A percentile compares a stretch with the other conserved stretches of the same genome.
Evolutionary conservation across 2,888 invertebrate species (phyloP).

Genomic region (Lucinisca nassula): DNA sequence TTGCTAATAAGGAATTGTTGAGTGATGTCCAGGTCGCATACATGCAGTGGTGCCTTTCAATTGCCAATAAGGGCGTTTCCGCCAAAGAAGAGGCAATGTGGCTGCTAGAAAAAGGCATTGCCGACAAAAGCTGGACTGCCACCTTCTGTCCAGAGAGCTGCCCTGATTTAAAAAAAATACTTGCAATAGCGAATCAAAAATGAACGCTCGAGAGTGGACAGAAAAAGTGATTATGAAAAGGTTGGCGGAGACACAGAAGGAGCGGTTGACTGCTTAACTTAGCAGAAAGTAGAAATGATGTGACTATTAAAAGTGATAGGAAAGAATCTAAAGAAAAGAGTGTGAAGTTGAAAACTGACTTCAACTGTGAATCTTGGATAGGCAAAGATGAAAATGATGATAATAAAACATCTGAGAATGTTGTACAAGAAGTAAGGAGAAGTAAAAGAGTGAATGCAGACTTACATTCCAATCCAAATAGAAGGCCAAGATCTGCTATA

Average conservation of each 20-base stretch:
- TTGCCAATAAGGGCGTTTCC: neutral
- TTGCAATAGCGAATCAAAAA: neutral
- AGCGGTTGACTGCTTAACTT: neutral
- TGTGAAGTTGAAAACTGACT: too few species aligned
- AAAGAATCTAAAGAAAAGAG: too few species aligned
- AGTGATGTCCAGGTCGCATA: neutral
- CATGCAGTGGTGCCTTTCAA: neutral
- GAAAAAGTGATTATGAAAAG: neutral
- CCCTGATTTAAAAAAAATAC: neutral
- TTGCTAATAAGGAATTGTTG: neutral
- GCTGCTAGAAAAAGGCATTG: neutral
- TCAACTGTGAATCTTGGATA: too few species aligned
- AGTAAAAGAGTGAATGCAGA: too few species aligned
- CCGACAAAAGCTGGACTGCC: neutral
- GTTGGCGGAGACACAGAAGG: conserved; percentile 1
- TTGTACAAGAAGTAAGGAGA: too few species aligned
- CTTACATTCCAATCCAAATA: too few species aligned
- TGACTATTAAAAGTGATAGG: too few species aligned
- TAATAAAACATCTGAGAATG: too few species aligned
- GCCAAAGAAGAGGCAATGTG: neutral
- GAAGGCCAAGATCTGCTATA: too few species aligned
- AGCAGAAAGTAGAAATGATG: too few species aligned
- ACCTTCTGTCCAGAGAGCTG: neutral
- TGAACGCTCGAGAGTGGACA: neutral
- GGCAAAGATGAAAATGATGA: too few species aligned